Conservation (phyloP, 2,797 vertebrate species). For the Pygocentrus nattereri region DNA sequence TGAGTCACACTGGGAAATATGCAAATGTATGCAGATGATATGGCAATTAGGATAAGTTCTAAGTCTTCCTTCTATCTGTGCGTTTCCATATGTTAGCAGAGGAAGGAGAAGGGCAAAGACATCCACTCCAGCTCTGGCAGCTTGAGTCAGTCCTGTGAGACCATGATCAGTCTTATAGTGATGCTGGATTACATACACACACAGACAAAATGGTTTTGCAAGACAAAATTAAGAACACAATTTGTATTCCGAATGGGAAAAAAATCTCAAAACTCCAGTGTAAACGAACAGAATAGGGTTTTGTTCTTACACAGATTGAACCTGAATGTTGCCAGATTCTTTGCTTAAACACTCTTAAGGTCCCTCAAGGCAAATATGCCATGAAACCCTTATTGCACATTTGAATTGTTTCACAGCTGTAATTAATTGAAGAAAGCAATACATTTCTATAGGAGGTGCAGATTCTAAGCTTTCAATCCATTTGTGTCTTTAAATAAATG, state of each 20-base stretch:
- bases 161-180: not conserved
- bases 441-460: not conserved
- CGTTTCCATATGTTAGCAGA: not conserved
- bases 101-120: not conserved
- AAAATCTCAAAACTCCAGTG: too few species aligned
- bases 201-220: too few species aligned
- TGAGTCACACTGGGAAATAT: constrained; percentile 17
- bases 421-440: not conserved
- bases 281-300: not conserved
- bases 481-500: not conserved
- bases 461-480: not conserved
- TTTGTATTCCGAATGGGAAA: too few species aligned
- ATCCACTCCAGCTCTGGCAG: not conserved
- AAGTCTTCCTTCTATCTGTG: not conserved
- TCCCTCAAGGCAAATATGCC: not conserved
- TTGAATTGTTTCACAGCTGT: not conserved
- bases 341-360: not conserved
- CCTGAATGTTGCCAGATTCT: not conserved
- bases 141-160: not conserved
- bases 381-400: not conserved
- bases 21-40: constrained; percentile 24
- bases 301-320: not conserved
- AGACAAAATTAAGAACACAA: too few species aligned
- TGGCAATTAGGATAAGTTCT: constrained; percentile 7
- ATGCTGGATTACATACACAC: not conserved